phyloP scores from a whole-genome alignment of 2,888 invertebrate genomes.

The Nemurella pictetii region DNA sequence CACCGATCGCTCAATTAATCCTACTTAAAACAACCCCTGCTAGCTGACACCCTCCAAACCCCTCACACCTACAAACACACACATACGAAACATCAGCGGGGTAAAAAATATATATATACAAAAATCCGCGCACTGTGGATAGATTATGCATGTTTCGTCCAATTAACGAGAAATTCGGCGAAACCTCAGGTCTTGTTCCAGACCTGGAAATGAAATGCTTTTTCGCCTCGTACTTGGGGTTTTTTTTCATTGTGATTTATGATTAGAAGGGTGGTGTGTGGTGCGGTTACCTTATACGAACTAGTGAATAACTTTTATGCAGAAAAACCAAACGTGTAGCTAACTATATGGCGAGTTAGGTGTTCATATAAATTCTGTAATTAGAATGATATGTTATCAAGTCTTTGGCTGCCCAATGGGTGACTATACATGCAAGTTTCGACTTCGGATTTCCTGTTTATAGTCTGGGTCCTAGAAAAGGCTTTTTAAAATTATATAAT shows the following conservation, averaged over 20 bases:
- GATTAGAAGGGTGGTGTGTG: neutral
- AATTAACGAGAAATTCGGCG: neutral
- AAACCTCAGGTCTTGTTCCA: neutral
- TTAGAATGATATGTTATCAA: no score
- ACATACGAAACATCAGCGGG: neutral
- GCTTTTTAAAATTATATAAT: no score
- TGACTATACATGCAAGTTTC: no score
- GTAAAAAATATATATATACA: neutral
- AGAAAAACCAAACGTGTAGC: no score
- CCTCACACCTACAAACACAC: conserved; percentile 7
- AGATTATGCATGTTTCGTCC: neutral
- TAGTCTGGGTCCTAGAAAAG: no score
- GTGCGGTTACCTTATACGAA: no score
- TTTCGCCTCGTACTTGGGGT: neutral
- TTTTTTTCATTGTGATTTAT: neutral
- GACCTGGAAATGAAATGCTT: neutral
- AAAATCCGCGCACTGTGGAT: neutral
- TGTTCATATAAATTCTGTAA: no score
- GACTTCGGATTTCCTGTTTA: no score
- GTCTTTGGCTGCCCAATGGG: no score
- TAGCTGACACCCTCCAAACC: neutral
- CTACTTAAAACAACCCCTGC: conserved; percentile 29
- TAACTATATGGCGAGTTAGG: no score
- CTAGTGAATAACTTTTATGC: no score
- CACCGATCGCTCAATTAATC: conserved; percentile 39